Base-by-base conservation (phyloP, 2,888 invertebrate species). In the Tyria jacobaeae region DNA sequence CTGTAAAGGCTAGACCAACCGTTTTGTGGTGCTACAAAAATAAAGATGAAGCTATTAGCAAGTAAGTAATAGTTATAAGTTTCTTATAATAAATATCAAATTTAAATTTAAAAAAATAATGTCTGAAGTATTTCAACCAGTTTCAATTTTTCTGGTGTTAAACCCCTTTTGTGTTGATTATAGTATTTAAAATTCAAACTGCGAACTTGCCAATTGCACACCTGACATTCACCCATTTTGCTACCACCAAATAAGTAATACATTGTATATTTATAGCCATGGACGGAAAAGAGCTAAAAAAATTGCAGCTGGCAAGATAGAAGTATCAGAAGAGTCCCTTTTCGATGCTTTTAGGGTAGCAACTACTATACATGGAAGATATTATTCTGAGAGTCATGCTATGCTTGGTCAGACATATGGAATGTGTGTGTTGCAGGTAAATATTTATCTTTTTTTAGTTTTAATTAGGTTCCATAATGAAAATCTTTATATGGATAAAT, bases 1-100 rank as follows among this genome's bases (percentile, higher is more conserved):
- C 97, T 55, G 97, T 99, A 0, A 98, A 98, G 90, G 96, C 99
- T 0, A 95, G 99, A 47, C 99, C 99, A 0, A 97, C 97, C 49
- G 98, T 99, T 1, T 91, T 99, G 12, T 99, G 99, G 99, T 99
- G 99, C 87, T 99, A 99, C 89, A 99, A 99, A 95, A 99, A 96
- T 76, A 95, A 95, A 73, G 98, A 98, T 84, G 96, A 98, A 77
- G 97, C 97, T 31, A 98, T 98, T 73, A 97, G 97, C 91, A 97
- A 97, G 97, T 96, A 89, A 87, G 89, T 86, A 12, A 2, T 4
- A 3, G 3, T 48, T 25, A 27, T 6, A 34, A 3, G 5, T 49
- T 12, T 12, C 21, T 3, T 4, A 4, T 9, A 17, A 21, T 1
- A 21, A 10, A 0, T 21, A 17, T 44, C 21, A 1, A 12, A 21